Base-by-base conservation (phyloP, 2,113 vertebrate genomes). In the Esox niger region DNA sequence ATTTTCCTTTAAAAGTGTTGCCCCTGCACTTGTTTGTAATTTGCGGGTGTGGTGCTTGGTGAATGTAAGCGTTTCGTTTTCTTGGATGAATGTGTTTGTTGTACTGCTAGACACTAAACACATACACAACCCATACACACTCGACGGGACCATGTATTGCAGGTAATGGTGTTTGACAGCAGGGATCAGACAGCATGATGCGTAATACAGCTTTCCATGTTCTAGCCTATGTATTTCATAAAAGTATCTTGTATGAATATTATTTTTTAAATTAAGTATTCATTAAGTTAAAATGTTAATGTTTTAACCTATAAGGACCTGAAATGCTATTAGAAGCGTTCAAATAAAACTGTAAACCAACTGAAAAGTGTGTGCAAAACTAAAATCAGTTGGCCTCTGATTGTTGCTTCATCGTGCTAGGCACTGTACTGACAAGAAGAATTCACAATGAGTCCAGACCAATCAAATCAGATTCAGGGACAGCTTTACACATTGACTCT, bases 341-440 rank as follows among this genome's bases (percentile, higher is more conserved):
- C 62, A 78, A 60, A 46, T 78, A 49, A 74, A 33, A 77, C 63
- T 38, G 58, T 17, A 78, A 84, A 61, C 68, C 33, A 33, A 66
- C 30, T 46, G n/a, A 56, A 77, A 55, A 1, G 49, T 69, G 64
- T 59, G 62, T 79, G 69, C n/a, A 47, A 66, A 46, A 61, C 63
- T 58, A 73, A 63, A 77, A 77, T 32, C 15, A 63, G 74, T 75
- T 74, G 58, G 77, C 75, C 66, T 76, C 72, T 75, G 35, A 61
- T 68, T 73, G 85, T 85, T 80, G 78, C 82, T 83, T 76, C 70
- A 75, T 83, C 81, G 86, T 86, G 80, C 86, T 83, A 77, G 79
- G 85, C 79, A 84, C 81, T 77, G 79, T 74, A 80, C 64, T 75
- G 80, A 84, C 70, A 77, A 75, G 62, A 64, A 73, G 46, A 71